phyloP scores from a whole-genome alignment of 2,113 vertebrate species.

The Potamarius usumacintae region DNA sequence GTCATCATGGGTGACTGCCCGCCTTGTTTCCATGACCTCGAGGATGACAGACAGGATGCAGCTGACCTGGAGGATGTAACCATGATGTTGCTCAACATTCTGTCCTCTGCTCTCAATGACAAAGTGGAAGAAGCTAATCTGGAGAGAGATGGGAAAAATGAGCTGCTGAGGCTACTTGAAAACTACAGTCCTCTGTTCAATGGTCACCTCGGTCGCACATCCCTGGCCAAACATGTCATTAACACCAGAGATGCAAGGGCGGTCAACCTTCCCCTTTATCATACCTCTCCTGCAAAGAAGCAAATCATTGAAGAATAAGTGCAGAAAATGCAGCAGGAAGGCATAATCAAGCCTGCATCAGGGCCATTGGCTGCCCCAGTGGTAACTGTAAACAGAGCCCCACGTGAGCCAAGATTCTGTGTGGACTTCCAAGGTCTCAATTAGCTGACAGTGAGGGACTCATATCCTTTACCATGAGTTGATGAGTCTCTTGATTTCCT shows the following conservation, averaged over 20 bases:
- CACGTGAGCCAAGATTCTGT: background rate
- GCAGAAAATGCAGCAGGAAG: background rate
- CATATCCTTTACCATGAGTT: background rate
- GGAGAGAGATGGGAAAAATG: too few relatives aligned
- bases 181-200: background rate
- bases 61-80: too few relatives aligned
- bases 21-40: too few relatives aligned
- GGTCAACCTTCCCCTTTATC: background rate
- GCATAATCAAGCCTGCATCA: background rate
- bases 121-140: too few relatives aligned
- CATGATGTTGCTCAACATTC: too few relatives aligned
- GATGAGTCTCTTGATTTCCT: background rate
- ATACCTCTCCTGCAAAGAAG: background rate
- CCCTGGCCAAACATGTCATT: background rate
- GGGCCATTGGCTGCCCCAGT: background rate
- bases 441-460: background rate
- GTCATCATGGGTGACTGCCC: too few relatives aligned
- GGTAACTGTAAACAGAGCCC: background rate
- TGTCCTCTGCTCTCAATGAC: too few relatives aligned
- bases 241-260: background rate
- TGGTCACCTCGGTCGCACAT: background rate
- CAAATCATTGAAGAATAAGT: background rate
- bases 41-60: too few relatives aligned
- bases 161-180: background rate
- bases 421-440: background rate